Evolutionary conservation across 2,888 invertebrate genomes (phyloP), one percentile per base, ranked within the genome.

Genomic region (Corbicula japonica): DNA sequence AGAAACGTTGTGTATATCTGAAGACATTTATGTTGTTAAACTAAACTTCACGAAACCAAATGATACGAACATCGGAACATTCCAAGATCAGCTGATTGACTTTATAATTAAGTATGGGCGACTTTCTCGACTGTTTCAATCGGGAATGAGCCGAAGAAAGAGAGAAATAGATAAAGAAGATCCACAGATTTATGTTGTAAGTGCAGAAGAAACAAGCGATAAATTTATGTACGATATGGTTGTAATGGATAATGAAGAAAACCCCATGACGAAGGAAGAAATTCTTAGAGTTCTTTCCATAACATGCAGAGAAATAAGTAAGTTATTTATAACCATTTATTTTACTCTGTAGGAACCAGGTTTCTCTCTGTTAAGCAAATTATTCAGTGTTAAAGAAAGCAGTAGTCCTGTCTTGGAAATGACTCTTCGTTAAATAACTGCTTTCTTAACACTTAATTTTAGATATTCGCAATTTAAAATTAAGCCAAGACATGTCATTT

Each of bases 301-400:
- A 3, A 84, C 83, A 23, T 87, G 87, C 69, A 34, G 54, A 5
- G 74, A 81, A 26, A 84, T 87, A 34, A 72, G 86, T 86, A 79
- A 66, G 84, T 80, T 35, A n/a, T 15, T 63, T 26, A 21, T 4
- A 48, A 30, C n/a, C 18, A 26, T 2, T 1, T 44, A 44, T 44
- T 15, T 5, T 21, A 44, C 28, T 18, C 6, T 21, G 0, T 23
- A 15, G 2, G 21, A 28, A 44, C 30, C 1, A 23, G 18, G 6
- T 26, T 26, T 1, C 3, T 41, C 5, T 26, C 2, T 26, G 32
- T 50, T 26, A 4, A 46, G n/a, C 6, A 5, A n/a, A n/a, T n/a
- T n/a, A n/a, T n/a, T n/a, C n/a, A n/a, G n/a, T n/a, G n/a, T n/a
- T n/a, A n/a, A n/a, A n/a, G n/a, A n/a, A n/a, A n/a, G n/a, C n/a